Base-by-base conservation (phyloP, 1,140 invertebrate genomes). In the Acromyrmex heyeri region DNA sequence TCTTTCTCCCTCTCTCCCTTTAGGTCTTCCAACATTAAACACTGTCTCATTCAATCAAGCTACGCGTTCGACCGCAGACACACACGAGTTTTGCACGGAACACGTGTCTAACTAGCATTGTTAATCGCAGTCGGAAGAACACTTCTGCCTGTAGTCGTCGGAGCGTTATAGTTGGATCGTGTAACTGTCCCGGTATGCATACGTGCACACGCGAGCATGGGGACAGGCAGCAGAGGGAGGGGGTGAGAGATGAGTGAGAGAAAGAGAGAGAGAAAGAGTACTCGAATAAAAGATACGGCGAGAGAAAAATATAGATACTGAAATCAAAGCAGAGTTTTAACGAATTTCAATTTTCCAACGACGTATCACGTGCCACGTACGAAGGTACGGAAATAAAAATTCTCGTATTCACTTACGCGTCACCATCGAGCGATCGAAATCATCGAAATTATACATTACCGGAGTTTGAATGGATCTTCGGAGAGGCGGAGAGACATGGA, bases 41-140 rank as follows among this genome's bases (percentile, higher is more conserved):
- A 75, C 78, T 79, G 86, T 65, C 70, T 83, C 78, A 44, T 38
- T 50, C 57, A 67, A 55, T 59, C 86, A 64, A 64, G 83, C 73
- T 24, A 73, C 62, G 77, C 64, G 82, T 78, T 82, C 85, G 44
- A 78, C 55, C 59, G 87, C 61, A 83, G 75, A 89, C 88, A 86
- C 89, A 91, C 86, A 79, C 89, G 77, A 87, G 87, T 86, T 86
- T 91, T 87, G 90, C 90, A 83, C 77, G 75, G 21, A 87, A 92
- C 92, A 93, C 92, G 92, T 93, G 92, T 92, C 91, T 91, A 92
- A 91, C 86, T 90, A 81, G 76, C 86, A 90, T 91, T 91, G 79
- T 91, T 90, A 92, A 92, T 87, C 90, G 81, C 75, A 79, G 81
- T 78, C 72, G 72, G 72, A 77, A 75, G 89, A 88, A 85, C 70